Evolutionary conservation across 2,797 vertebrate genomes (phyloP), one percentile per base, ranked within the genome.

Genomic region (Tarsius wallacei): DNA sequence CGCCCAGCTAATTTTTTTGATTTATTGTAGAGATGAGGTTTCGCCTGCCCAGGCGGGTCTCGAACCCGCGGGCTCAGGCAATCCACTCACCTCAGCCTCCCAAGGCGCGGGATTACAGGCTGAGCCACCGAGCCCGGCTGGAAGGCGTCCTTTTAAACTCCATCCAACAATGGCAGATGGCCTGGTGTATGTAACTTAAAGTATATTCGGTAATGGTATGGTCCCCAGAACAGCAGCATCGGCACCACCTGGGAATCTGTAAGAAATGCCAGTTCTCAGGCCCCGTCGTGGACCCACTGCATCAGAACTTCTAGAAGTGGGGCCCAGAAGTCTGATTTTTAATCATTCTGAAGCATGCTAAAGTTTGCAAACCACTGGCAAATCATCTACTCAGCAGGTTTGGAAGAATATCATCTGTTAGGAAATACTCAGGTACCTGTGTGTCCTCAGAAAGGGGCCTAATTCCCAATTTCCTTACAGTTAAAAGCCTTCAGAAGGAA

Each of bases 401-500:
- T 90, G 70, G 68, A 94, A 80, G 81, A 89, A 71, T 14, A 83
- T 16, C 17, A 16, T 88, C 57, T 84, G n/a, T 55, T 91, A 94
- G 78, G 83, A 93, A 90, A 77, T 61, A 74, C 33, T 33, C 86
- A 70, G 59, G 49, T 49, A 96, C 82, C 91, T 33, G 66, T 61
- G 42, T 87, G 71, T 96, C 55, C 61, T 85, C 66, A 12, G 51
- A 93, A 95, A 94, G 78, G 36, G 74, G 49, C 31, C 68, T 89
- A 87, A 95, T 89, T 97, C 68, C 66, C 70, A 77, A 84, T 93
- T 96, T 97, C 93, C 93, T 93, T 51, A 70, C n/a, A 61, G 57
- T 87, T 93, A 94, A 97, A 97, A 97, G 91, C 91, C 89, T 94
- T 94, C 76, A 93, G 89, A 91, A 92, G 91, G 70, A 93, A 74